Percentiles rank a stretch among this genome's conserved stretches.
phyloP scores from a whole-genome alignment of 1,140 invertebrate genomes.

The Zelostemma sp. region DNA sequence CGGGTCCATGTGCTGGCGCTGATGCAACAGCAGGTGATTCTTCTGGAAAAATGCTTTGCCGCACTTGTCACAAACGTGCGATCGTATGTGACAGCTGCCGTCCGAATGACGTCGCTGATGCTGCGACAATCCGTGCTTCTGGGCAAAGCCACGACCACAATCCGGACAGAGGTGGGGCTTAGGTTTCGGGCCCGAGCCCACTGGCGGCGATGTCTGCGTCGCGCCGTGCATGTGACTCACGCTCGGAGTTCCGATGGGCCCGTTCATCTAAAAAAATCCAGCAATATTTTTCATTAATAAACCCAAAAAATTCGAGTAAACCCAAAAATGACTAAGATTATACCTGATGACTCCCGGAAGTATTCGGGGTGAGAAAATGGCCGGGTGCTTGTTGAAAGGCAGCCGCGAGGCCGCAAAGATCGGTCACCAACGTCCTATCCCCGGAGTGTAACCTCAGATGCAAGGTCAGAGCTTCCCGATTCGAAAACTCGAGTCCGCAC shows the following conservation, averaged over 20 bases:
- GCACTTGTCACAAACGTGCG: slow-evolving; percentile 85
- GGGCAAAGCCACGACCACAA: slow-evolving; percentile 87
- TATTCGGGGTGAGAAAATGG: slow-evolving; percentile 73
- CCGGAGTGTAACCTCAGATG: slow-evolving; percentile 86
- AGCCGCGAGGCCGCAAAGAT: slow-evolving; percentile 84
- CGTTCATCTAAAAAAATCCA: slow-evolving; percentile 64
- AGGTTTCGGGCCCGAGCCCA: slow-evolving; percentile 70
- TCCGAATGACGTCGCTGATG: slow-evolving; percentile 82
- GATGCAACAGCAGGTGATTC: slow-evolving; percentile 84
- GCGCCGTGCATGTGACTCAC: slow-evolving; percentile 68
- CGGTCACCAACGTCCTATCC: slow-evolving; percentile 86
- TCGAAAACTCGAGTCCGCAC: slow-evolving; percentile 77
- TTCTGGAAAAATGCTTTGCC: slow-evolving; percentile 91
- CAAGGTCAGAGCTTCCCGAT: slow-evolving; percentile 80
- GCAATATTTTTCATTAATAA: no score
- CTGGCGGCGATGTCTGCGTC: slow-evolving; percentile 67
- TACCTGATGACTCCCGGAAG: slow-evolving; percentile 71
- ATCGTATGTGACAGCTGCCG: slow-evolving; percentile 83
- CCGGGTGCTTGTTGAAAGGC: slow-evolving; percentile 77
- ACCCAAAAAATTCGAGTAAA: neutral
- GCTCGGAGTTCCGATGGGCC: slow-evolving; percentile 60
- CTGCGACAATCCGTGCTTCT: slow-evolving; percentile 83
- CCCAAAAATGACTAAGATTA: no score
- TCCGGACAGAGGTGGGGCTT: slow-evolving; percentile 86
- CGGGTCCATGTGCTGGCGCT: slow-evolving; percentile 84